phyloP scores from a whole-genome alignment of 2,888 invertebrate genomes.

The Pachymerium ferrugineum region DNA sequence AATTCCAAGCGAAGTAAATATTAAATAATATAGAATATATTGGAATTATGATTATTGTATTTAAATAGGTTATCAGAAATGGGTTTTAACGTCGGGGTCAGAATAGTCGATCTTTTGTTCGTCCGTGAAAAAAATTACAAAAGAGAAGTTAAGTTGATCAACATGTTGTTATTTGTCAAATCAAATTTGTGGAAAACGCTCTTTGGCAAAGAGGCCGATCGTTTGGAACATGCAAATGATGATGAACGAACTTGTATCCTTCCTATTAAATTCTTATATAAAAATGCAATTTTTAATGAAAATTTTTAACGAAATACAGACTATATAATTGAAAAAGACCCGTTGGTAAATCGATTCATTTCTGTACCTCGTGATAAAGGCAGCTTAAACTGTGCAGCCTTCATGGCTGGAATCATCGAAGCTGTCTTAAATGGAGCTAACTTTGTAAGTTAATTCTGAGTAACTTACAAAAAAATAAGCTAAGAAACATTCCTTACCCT shows the following conservation, averaged over 20 bases:
- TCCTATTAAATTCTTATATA: no score
- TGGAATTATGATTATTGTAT: background rate
- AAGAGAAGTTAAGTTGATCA: constrained; percentile 88
- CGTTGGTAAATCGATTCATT: constrained; percentile 91
- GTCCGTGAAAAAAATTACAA: constrained; percentile 89
- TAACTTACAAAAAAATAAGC: background rate
- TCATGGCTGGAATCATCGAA: constrained; percentile 95
- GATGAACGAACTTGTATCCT: constrained; percentile 81
- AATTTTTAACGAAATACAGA: constrained; percentile 49
- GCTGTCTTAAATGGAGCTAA: constrained; percentile 89
- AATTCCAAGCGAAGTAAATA: constrained; percentile 62
- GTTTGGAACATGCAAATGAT: constrained; percentile 96
- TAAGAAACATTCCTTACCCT: background rate
- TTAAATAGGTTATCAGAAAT: constrained; percentile 76
- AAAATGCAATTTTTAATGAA: background rate
- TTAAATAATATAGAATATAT: background rate
- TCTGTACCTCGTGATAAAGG: constrained; percentile 96
- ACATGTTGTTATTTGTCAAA: constrained; percentile 91
- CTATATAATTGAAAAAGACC: constrained; percentile 97
- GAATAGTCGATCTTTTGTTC: constrained; percentile 88
- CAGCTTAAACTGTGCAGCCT: constrained; percentile 93
- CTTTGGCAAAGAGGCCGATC: constrained; percentile 97
- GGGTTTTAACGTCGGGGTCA: constrained; percentile 89
- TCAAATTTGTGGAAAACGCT: constrained; percentile 88
- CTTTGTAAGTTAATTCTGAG: constrained; percentile 68